phyloP scores from a whole-genome alignment of 1,140 invertebrate species.

The Drosophila grimshawi region DNA sequence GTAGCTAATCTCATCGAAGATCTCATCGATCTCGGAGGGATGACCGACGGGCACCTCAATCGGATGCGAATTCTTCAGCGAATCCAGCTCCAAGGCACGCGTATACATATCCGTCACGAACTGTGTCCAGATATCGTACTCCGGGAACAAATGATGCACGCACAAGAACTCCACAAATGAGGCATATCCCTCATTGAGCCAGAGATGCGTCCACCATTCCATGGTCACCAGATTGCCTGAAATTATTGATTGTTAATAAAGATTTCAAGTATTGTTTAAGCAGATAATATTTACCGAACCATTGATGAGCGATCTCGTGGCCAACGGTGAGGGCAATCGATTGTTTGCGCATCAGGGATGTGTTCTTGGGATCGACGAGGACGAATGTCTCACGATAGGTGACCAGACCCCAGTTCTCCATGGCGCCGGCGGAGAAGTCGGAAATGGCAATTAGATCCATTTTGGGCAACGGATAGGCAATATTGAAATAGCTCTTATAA shows the following conservation, averaged over 20 bases:
- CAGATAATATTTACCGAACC: constrained; percentile 88
- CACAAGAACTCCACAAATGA: constrained; percentile 95
- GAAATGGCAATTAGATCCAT: constrained; percentile 98
- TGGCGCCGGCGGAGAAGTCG: constrained; percentile 96
- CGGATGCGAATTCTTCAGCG: constrained; percentile 95
- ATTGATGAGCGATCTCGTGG: constrained; percentile 95
- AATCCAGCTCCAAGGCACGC: constrained; percentile 93
- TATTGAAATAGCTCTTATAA: constrained; percentile 97
- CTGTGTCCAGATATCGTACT: constrained; percentile 97
- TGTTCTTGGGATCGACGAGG: constrained; percentile 93
- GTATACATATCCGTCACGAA: constrained; percentile 94
- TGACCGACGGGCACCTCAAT: constrained; percentile 95
- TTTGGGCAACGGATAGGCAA: constrained; percentile 97
- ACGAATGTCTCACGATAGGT: constrained; percentile 92
- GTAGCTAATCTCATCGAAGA: constrained; percentile 98
- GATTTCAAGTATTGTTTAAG: neutral
- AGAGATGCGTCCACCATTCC: constrained; percentile 94
- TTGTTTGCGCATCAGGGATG: constrained; percentile 92
- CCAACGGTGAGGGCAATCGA: constrained; percentile 94
- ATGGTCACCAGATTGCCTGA: constrained; percentile 92
- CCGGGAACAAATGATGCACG: constrained; percentile 93
- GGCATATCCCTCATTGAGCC: constrained; percentile 97
- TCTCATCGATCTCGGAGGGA: constrained; percentile 96
- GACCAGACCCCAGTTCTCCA: constrained; percentile 97
- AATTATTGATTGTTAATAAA: neutral